Evolutionary conservation across 2,113 vertebrate species (phyloP), one percentile per base, ranked within the genome.

Genomic region (Pelusios castaneus): DNA sequence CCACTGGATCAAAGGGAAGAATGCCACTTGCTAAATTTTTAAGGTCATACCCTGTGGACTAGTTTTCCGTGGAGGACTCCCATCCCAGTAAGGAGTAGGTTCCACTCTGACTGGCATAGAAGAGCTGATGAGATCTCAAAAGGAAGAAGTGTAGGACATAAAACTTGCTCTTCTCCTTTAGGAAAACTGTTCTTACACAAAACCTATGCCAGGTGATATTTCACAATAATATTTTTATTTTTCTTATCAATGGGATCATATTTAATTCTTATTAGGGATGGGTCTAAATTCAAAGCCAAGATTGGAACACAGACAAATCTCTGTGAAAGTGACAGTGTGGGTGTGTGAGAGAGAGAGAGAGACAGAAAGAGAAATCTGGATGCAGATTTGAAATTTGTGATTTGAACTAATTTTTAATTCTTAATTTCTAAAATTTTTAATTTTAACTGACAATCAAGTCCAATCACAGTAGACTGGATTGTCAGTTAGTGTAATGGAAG

Each of bases 251-350:
- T 58, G 21, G 41, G 38, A 43, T 45, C 13, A 45, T 43, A 73
- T 9, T 11, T 73, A 43, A 10, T 86, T 83, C 17, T 47, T 80
- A 41, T 47, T 76, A 80, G 79, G 2, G 3, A 70, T 31, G 6
- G 7, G 9, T 85, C 58, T 16, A 88, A n/a, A 67, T 9, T 25
- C 41, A 56, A 41, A 79, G 8, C 34, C 73, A 70, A 54, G 34
- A 14, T 41, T 31, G 22, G 63, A 38, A 38, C 19, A 70, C 63
- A 5, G 5, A 19, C 8, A 19, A 70, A 3, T 29, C 27, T 49
- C 1, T 73, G 8, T 49, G 25, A 31, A 70, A 2, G 0, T 27
- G 51, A 60, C 56, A 31, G 34, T 27, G 16, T 47, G 21, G 31
- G 41, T 60, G 6, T 7, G 2, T 25, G 41, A 25, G 24, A n/a